A percentile compares a stretch with the other conserved stretches of the same genome.
Evolutionary conservation across 1,140 invertebrate species (phyloP).

Genomic region (Drosophila virilis): DNA sequence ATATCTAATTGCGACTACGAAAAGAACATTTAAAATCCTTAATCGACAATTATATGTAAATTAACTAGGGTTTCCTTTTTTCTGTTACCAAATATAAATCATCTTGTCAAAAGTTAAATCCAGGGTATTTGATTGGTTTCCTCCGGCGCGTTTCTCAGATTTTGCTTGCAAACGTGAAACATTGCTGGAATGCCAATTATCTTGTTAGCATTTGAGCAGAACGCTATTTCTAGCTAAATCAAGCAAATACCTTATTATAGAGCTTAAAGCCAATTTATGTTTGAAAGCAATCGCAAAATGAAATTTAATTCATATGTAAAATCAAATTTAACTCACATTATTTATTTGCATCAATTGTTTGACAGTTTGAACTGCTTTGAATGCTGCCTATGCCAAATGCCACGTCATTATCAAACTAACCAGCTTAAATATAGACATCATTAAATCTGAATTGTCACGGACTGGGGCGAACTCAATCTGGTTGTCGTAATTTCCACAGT

Average conservation of each 20-base stretch:
- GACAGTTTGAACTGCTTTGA: not conserved
- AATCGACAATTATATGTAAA: no score
- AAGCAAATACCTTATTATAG: conserved; percentile 36
- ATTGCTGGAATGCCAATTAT: conserved; percentile 67
- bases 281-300: conserved; percentile 19
- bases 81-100: no score
- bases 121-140: conserved; percentile 10
- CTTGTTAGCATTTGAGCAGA: conserved; percentile 42
- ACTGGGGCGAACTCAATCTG: conserved; percentile 9
- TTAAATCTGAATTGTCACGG: not conserved
- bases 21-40: no score
- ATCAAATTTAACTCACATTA: not conserved
- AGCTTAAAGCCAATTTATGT: conserved; percentile 49
- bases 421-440: conserved; percentile 16
- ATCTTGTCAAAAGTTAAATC: not conserved
- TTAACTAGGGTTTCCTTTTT: no score
- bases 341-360: not conserved
- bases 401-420: not conserved
- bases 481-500: conserved; percentile 36
- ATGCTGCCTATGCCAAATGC: not conserved
- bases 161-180: conserved; percentile 44
- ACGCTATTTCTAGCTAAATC: conserved; percentile 46
- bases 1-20: no score
- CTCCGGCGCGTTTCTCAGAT: not conserved
- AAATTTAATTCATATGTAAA: not conserved